These are phyloP conservation scores for Zophobas atratus DNA, from an alignment of 1,140 invertebrate genomes.

Conservation along the genomic window DNA sequence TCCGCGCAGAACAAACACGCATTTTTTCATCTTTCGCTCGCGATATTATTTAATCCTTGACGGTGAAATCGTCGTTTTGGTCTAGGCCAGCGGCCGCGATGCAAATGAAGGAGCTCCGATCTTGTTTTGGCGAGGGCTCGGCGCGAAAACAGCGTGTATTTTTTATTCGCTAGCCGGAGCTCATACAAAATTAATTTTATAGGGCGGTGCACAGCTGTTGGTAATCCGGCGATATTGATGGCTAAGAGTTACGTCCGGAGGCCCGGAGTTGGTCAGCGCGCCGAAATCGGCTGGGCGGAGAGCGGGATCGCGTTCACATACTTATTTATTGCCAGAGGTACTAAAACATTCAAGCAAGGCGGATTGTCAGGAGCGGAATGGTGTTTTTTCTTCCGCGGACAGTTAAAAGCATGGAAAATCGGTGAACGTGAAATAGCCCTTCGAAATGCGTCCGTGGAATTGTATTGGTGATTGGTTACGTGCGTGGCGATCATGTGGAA, in stretches of 20 bases:
- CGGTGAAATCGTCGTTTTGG: neutral
- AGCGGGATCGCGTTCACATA: slow-evolving; percentile 42
- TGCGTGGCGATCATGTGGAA: no score
- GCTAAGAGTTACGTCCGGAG: slow-evolving; percentile 42
- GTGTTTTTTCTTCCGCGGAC: no score
- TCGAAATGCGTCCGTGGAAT: no score
- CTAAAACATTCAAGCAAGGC: slow-evolving; percentile 53
- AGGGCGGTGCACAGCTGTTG: slow-evolving; percentile 49
- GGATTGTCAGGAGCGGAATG: no score
- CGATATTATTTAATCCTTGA: neutral
- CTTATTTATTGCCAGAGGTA: slow-evolving; percentile 49
- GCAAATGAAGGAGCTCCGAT: neutral
- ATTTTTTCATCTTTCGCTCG: neutral
- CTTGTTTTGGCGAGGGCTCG: neutral
- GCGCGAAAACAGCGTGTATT: neutral
- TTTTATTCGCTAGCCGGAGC: slow-evolving; percentile 7
- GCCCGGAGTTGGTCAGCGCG: slow-evolving; percentile 19
- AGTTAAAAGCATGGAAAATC: no score
- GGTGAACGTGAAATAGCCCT: no score
- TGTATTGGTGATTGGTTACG: no score
- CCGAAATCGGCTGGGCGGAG: slow-evolving; percentile 46
- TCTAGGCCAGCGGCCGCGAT: neutral
- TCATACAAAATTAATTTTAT: slow-evolving; percentile 52
- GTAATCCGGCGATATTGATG: slow-evolving; percentile 51
- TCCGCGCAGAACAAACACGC: neutral